Base-by-base conservation (phyloP, 2,113 vertebrate species). In the Eptesicus fuscus region DNA sequence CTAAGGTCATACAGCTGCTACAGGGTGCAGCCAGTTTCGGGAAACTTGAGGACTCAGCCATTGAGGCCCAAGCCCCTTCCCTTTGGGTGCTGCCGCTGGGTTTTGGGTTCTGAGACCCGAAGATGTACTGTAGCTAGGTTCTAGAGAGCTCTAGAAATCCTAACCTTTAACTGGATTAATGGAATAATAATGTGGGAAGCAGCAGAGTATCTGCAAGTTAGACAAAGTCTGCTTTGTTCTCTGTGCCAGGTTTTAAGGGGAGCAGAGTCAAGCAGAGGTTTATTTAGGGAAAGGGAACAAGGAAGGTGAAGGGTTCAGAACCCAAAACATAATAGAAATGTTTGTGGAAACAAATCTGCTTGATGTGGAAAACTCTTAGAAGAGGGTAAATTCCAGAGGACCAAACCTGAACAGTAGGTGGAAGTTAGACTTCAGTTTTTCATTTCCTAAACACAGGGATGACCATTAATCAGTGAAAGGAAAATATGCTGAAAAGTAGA, bases 251-350 rank as follows among this genome's bases (percentile, higher is more conserved):
- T 71, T 79, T 86, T 83, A 74, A 94, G 63, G 40, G 42, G 9
- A 93, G 93, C 42, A 53, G 86, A 59, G 56, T 79, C 56, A 87
- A 44, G 44, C 92, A 35, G 42, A 74, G 61, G 63, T 94, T 83
- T 85, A 28, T 88, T 92, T 85, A 88, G 37, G 56, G 32, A 84
- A 70, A 30, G 17, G 16, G 32, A 67, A 82, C 20, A 23, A 71
- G 28, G 67, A 73, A 40, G 11, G 5, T 18, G 6, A 53, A 79
- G 42, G 82, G 37, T 78, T 86, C 42, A 94, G 47, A 91, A 13
- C 53, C 49, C 67, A 61, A 65, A 83, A 32, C 13, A 10, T 70
- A 56, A 67, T 7, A 65, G n/a, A 91, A 69, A 53, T 51, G 17
- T 77, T 70, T 84, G 7, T 4, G 89, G 93, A 86, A 94, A 85